Evolutionary conservation across 2,888 invertebrate species (phyloP).

Genomic region (Dryococelus australis): DNA sequence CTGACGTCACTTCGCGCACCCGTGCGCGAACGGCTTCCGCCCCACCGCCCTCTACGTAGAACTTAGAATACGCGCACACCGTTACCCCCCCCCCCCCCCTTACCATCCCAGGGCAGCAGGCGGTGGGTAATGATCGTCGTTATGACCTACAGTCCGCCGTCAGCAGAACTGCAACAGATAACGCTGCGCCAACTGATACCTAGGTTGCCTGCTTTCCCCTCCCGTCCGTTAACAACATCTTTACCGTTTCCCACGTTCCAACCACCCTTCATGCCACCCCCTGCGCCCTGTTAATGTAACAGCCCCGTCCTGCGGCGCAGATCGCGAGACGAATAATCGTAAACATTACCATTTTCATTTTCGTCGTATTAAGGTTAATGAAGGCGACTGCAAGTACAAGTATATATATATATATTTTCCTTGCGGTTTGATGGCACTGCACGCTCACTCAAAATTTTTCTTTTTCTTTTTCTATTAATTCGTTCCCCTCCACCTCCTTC

Average conservation of each 20-base stretch:
- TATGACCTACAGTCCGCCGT: neutral
- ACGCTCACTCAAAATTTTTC: neutral
- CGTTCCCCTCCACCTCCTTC: too few species aligned
- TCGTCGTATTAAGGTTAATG: neutral
- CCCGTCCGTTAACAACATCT: neutral
- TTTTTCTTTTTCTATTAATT: too few species aligned
- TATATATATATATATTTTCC: neutral
- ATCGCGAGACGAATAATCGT: neutral
- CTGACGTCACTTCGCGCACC: neutral
- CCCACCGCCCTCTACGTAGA: too few species aligned
- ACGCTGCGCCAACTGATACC: neutral
- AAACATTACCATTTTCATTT: conserved; percentile 8
- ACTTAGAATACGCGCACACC: neutral
- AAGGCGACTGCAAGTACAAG: neutral
- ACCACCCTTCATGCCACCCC: too few species aligned
- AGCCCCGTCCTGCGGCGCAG: neutral
- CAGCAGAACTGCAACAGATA: neutral
- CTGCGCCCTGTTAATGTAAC: neutral
- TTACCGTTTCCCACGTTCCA: too few species aligned
- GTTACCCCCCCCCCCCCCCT: neutral
- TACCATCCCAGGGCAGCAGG: too few species aligned
- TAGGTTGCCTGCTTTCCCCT: neutral
- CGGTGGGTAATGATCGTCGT: neutral
- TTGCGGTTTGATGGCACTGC: neutral
- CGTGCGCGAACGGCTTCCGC: neutral